A percentile compares a stretch with the other conserved stretches of the same genome.
Conservation (phyloP, 2,888 invertebrate species). For the Thelaira solivaga region DNA sequence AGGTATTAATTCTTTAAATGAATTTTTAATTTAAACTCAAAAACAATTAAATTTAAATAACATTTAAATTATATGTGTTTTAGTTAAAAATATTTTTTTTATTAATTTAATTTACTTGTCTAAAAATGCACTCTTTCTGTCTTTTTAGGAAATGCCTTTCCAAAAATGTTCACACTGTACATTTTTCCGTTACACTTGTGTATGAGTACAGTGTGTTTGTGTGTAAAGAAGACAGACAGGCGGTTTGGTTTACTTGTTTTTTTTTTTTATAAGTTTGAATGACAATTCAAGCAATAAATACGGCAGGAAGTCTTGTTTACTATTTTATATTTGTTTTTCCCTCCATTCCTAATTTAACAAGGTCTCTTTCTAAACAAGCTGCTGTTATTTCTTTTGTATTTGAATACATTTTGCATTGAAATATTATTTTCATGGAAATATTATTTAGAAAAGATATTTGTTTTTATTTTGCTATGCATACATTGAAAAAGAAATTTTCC, state of each 20-base stretch:
- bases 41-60: background rate
- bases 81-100: too few species aligned
- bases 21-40: too few species aligned
- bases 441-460: background rate
- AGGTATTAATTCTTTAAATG: background rate
- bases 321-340: conserved; percentile 28
- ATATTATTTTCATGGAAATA: conserved; percentile 5
- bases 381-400: conserved; percentile 23
- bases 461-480: too few species aligned
- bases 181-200: background rate
- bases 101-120: too few species aligned
- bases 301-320: conserved; percentile 35
- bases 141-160: too few species aligned
- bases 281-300: conserved; percentile 50
- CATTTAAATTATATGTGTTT: background rate
- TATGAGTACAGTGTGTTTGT: too few species aligned
- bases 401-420: conserved; percentile 7
- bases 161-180: too few species aligned
- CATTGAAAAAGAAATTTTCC: too few species aligned
- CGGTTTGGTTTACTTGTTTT: background rate
- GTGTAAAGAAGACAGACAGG: background rate
- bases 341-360: conserved; percentile 31
- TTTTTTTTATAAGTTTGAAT: conserved; percentile 24
- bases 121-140: background rate
- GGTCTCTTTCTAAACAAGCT: conserved; percentile 51